Evolutionary conservation across 2,113 vertebrate genomes (phyloP).

Genomic region (Pseudopodoces humilis): DNA sequence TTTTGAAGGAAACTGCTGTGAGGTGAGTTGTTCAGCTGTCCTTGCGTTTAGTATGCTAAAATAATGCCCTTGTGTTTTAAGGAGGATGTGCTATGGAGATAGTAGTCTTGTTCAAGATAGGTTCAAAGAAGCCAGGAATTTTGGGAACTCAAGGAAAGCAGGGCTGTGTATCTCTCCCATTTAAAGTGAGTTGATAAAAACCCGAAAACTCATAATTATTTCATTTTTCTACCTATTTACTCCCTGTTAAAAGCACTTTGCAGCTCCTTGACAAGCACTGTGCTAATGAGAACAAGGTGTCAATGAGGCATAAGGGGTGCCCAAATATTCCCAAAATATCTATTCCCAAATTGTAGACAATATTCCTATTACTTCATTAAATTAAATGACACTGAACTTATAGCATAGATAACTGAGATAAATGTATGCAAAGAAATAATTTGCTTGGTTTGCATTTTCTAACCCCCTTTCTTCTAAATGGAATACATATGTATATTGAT

Average conservation of each 20-base stretch:
- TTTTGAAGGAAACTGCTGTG: neutral
- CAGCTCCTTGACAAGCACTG: neutral
- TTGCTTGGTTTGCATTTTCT: neutral
- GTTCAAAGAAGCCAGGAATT: neutral
- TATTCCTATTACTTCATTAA: neutral
- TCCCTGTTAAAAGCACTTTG: neutral
- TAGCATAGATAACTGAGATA: accelerated
- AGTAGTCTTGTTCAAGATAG: neutral
- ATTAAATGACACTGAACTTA: neutral
- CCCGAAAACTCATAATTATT: neutral
- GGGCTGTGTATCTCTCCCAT: neutral
- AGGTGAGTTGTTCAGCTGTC: neutral
- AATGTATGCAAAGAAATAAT: neutral
- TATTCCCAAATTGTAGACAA: neutral
- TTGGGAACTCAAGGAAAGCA: neutral
- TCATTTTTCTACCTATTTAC: neutral
- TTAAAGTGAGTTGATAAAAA: neutral
- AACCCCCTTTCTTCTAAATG: neutral
- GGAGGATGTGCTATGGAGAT: neutral
- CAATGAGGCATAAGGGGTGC: neutral
- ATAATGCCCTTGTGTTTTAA: neutral
- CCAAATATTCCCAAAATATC: neutral
- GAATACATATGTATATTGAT: neutral
- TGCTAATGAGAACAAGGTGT: neutral
- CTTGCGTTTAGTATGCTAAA: neutral